Conservation (phyloP, 1,140 invertebrate genomes). For the Diachasmimorpha longicaudata region DNA sequence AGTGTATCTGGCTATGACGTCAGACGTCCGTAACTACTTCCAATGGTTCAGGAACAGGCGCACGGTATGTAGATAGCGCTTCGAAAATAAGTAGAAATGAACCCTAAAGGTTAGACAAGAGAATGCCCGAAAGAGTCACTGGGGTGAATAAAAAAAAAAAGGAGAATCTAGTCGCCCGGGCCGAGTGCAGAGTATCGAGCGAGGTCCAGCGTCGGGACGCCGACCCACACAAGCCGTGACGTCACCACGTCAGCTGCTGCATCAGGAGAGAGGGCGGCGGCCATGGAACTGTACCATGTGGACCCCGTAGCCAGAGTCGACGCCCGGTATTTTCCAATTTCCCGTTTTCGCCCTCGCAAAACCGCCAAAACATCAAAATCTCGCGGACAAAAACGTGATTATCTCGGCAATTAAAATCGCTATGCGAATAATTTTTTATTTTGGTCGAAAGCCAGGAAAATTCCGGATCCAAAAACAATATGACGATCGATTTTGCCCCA, state of each 20-base stretch:
- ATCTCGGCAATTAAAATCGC: too few relatives aligned
- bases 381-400: too few relatives aligned
- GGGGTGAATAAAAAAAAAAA: background rate
- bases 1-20: too few relatives aligned
- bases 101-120: background rate
- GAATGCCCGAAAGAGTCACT: background rate
- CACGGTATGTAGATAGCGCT: too few relatives aligned
- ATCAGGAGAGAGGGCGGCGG: conserved; percentile 20
- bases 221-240: conserved; percentile 49
- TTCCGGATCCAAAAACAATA: too few relatives aligned
- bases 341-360: background rate
- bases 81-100: background rate
- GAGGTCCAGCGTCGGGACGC: conserved; percentile 41
- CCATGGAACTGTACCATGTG: conserved; percentile 23
- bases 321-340: background rate
- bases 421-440: too few relatives aligned
- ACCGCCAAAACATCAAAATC: too few relatives aligned
- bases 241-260: conserved; percentile 55
- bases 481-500: too few relatives aligned
- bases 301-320: conserved; percentile 29
- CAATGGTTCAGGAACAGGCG: too few relatives aligned
- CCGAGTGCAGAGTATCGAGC: conserved; percentile 45
- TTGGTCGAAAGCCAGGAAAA: too few relatives aligned
- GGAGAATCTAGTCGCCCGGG: conserved; percentile 40
- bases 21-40: too few relatives aligned